A percentile compares a stretch with the other conserved stretches of the same genome.
These are phyloP conservation scores for Onychomys leucogaster DNA, from an alignment of 2,797 vertebrate species.

Conservation along the genomic window DNA sequence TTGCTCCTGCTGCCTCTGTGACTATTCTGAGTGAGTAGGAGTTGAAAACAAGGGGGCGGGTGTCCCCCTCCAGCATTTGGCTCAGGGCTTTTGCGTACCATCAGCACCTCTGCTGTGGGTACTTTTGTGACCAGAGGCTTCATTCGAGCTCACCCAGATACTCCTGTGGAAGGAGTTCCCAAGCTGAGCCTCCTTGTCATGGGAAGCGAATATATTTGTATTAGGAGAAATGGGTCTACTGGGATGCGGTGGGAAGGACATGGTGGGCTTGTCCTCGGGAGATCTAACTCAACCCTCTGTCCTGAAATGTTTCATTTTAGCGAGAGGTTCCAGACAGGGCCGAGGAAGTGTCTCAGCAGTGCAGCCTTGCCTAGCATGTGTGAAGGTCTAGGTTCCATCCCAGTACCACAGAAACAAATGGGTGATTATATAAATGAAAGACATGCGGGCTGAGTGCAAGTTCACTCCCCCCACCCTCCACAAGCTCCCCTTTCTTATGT, in stretches of 20 bases:
- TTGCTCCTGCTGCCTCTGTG: background rate
- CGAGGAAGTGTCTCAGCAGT: background rate
- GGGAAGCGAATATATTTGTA: background rate
- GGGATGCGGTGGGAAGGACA: background rate
- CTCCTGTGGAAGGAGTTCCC: constrained; percentile 9
- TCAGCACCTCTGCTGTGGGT: background rate
- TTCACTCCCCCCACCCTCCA: background rate
- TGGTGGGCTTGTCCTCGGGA: background rate
- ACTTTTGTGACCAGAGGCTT: background rate
- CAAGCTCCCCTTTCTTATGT: background rate
- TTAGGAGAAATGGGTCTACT: background rate
- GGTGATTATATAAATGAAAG: background rate
- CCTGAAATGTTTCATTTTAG: background rate
- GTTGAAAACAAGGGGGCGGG: background rate
- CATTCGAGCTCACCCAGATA: no score
- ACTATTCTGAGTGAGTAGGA: background rate
- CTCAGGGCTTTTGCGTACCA: background rate
- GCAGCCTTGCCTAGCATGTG: background rate
- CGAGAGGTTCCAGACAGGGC: background rate
- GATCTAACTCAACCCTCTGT: background rate
- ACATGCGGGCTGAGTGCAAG: background rate
- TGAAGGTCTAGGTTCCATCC: background rate
- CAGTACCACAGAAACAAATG: background rate
- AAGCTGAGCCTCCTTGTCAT: background rate
- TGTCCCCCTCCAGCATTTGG: background rate